Percentiles rank a stretch among this genome's conserved stretches.
These are phyloP conservation scores for Drosophila ustulata DNA, from an alignment of 2,888 invertebrate genomes.

Conservation along the genomic window DNA sequence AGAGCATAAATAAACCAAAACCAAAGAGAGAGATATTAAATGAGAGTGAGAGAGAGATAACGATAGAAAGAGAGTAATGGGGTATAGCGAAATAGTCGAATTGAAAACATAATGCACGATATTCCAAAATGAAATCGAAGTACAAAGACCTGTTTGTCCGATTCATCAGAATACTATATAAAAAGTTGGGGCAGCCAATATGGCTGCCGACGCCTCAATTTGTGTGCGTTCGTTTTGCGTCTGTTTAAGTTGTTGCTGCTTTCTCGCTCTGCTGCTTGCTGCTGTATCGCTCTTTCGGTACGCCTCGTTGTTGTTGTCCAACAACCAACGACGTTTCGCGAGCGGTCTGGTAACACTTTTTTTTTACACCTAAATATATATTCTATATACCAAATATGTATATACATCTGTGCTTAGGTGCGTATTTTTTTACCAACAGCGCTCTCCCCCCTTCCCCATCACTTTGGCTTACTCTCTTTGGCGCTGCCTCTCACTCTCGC, in stretches of 20 bases:
- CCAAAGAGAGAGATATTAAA: not conserved
- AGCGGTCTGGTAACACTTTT: constrained; percentile 48
- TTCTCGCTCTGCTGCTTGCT: constrained; percentile 66
- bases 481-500: constrained; percentile 10
- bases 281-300: constrained; percentile 70
- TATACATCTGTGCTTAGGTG: constrained; percentile 3
- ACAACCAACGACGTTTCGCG: constrained; percentile 44
- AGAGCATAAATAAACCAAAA: constrained; percentile 17
- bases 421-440: constrained; percentile 24
- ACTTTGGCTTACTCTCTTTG: constrained; percentile 5
- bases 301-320: constrained; percentile 37
- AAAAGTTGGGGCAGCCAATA: constrained; percentile 39
- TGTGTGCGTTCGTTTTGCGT: constrained; percentile 37
- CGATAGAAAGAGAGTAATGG: not conserved
- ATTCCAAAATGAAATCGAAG: constrained; percentile 21
- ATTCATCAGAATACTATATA: constrained; percentile 27
- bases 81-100: not conserved
- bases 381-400: constrained; percentile 2
- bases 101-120: not conserved
- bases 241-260: constrained; percentile 64
- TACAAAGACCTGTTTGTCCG: constrained; percentile 36
- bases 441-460: not conserved
- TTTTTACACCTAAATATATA: constrained; percentile 17
- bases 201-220: constrained; percentile 56
- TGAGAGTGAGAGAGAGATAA: not conserved